Percentiles rank a stretch among this genome's conserved stretches.
Evolutionary conservation across 2,113 vertebrate genomes (phyloP).

Genomic region (Ophiodon elongatus): DNA sequence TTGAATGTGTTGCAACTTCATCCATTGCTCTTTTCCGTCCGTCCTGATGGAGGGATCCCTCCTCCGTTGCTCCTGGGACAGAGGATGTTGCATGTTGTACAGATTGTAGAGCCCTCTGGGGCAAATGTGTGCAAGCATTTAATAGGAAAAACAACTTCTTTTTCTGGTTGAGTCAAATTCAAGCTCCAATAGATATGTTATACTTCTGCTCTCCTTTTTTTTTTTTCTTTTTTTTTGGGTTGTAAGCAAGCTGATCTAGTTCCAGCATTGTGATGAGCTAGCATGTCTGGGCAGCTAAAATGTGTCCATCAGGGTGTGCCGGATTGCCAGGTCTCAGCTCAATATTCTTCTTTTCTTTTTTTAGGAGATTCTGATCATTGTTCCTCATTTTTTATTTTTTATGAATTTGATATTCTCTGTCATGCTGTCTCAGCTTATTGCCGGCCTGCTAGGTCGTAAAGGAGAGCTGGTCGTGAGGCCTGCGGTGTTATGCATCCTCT

Average conservation of each 20-base stretch:
- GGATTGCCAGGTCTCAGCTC: not conserved
- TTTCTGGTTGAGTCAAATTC: not conserved
- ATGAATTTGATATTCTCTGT: not conserved
- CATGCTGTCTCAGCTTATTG: slow-evolving; percentile 39
- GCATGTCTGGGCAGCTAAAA: slow-evolving; percentile 1
- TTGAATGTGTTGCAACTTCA: too few species aligned
- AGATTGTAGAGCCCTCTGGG: too few species aligned
- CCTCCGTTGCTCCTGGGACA: too few species aligned
- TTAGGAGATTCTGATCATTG: not conserved
- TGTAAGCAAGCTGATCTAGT: slow-evolving; percentile 2
- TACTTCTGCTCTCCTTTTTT: not conserved
- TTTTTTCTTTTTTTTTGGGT: too few species aligned
- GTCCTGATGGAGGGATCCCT: too few species aligned
- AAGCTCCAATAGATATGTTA: not conserved
- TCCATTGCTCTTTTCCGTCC: too few species aligned
- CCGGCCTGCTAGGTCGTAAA: slow-evolving; percentile 1
- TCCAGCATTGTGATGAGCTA: slow-evolving; percentile 29
- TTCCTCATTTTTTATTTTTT: not conserved
- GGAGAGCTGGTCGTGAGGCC: slow-evolving; percentile 3
- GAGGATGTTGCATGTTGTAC: too few species aligned
- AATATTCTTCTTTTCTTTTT: not conserved
- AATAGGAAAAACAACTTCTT: too few species aligned
- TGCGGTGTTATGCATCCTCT: not conserved
- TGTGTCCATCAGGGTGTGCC: not conserved
- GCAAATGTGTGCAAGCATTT: not conserved